Conservation (phyloP, 2,797 vertebrate species). For the Peromyscus melanophrys region DNA sequence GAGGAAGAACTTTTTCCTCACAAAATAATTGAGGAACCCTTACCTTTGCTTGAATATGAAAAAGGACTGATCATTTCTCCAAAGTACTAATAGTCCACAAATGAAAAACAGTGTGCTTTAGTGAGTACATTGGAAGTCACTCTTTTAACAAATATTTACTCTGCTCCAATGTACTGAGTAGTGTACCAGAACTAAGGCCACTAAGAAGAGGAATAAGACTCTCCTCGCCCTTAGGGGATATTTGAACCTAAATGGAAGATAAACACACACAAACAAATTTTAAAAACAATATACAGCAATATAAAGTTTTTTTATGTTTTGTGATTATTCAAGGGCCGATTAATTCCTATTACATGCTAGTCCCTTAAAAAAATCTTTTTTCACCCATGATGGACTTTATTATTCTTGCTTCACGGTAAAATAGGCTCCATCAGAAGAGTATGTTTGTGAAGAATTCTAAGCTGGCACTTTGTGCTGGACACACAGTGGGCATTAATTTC, state of each 20-base stretch:
- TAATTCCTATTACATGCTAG: neutral
- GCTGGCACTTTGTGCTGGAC: neutral
- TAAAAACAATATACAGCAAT: neutral
- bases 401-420: neutral
- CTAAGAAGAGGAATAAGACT: neutral
- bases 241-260: neutral
- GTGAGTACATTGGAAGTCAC: neutral
- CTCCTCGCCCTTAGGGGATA: neutral
- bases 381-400: neutral
- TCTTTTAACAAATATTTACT: conserved; percentile 59
- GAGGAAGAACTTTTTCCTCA: neutral
- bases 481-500: neutral
- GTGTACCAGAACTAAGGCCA: neutral
- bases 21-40: conserved; percentile 20
- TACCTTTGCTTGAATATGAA: conserved; percentile 21
- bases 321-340: neutral
- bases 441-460: neutral
- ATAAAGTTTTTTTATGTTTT: neutral
- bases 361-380: neutral
- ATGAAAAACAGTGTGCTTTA: conserved; percentile 45
- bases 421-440: neutral
- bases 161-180: neutral
- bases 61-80: conserved; percentile 24
- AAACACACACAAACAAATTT: neutral
- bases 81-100: conserved; percentile 1